These are phyloP conservation scores for Aphelocoma coerulescens DNA, from an alignment of 2,113 vertebrate species.

Conservation along the genomic window DNA sequence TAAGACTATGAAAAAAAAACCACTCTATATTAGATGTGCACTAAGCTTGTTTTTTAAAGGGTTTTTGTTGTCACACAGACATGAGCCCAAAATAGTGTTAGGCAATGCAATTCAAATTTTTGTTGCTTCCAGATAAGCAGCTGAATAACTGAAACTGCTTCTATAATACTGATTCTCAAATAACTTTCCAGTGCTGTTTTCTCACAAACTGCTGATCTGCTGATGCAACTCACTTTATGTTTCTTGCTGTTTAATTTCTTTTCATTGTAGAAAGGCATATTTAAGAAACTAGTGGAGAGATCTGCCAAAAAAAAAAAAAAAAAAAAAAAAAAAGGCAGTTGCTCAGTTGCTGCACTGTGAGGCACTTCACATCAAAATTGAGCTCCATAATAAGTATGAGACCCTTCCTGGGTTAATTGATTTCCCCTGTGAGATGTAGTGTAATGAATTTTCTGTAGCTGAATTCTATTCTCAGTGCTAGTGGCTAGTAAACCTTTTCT, in stretches of 20 bases:
- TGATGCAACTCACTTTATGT: background rate
- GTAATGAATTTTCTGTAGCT: background rate
- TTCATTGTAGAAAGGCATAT: background rate
- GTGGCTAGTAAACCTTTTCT: background rate
- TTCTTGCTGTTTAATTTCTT: slow-evolving; percentile 7
- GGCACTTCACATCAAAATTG: background rate
- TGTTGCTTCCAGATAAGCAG: background rate
- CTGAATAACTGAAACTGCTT: background rate
- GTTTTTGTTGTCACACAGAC: background rate
- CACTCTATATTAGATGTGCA: background rate
- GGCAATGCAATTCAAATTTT: background rate
- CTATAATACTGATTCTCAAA: background rate
- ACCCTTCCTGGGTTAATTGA: background rate
- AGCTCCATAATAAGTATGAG: background rate
- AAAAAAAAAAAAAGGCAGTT: background rate
- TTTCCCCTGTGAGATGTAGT: background rate
- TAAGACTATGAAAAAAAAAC: background rate
- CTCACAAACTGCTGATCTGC: background rate
- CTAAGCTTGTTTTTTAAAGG: background rate
- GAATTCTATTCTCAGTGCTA: background rate
- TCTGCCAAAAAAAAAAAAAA: background rate
- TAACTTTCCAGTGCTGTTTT: background rate
- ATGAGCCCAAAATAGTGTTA: background rate
- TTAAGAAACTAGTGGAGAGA: background rate
- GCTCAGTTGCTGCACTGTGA: background rate